Base-by-base conservation (phyloP, 2,113 vertebrate genomes). In the Corythornis vintsioides region DNA sequence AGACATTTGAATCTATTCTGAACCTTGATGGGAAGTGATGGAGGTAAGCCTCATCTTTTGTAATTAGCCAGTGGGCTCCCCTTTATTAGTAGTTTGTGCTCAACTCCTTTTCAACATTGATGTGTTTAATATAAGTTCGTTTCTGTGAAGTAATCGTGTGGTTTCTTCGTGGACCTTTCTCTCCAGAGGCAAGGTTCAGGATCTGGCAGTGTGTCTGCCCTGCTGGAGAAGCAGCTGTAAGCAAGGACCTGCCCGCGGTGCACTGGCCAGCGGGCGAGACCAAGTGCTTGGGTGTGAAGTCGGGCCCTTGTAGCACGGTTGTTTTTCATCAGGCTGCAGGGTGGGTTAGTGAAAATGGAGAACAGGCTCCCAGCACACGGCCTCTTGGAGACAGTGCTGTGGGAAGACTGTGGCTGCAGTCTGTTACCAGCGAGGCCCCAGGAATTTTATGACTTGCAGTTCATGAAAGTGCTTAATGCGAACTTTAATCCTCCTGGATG, bases 251-350 rank as follows among this genome's bases (percentile, higher is more conserved):
- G 66, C 3, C n/a, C 0, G 3, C 25, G 8, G 45, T 2, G 67
- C 48, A 13, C 61, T 0, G 0, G n/a, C 31, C 8, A 0, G 38
- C 2, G 31, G 45, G 24, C 17, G 18, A 55, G 43, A n/a, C 22
- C 26, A 14, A 24, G 21, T 15, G 16, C 57, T 69, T 21, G 5
- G 17, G 22, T 75, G 52, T 42, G 6, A 15, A 17, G 25, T 1
- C 0, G 8, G 22, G 31, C 60, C 15, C 33, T 75, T 75, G 28
- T 11, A 43, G n/a, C 31, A 10, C 31, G 40, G 53, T 18, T 55
- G n/a, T 18, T 42, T 91, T 70, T 45, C 10, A 2, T 70, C 19
- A 28, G 50, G 20, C 29, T 53, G 4, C 17, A 13, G 52, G 43
- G 24, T 14, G 16, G 15, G 18, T 55, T 29, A 11, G n/a, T 55